These are phyloP conservation scores for Antheraea mylitta DNA, from an alignment of 1,140 invertebrate species.

Conservation along the genomic window DNA sequence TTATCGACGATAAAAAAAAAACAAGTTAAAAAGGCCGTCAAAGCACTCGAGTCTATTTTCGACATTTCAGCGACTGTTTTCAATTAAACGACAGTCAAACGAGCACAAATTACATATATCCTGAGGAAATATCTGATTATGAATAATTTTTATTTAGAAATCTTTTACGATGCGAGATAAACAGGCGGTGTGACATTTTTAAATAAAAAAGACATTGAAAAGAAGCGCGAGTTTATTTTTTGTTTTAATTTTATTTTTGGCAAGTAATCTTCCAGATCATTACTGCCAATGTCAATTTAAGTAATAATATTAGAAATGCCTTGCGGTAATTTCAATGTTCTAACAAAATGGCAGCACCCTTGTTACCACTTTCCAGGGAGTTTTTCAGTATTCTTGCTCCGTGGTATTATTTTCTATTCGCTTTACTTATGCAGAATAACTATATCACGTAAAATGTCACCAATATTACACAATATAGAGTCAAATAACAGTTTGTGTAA, in stretches of 20 bases:
- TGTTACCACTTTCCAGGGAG: too few species aligned
- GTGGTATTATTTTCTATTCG: too few species aligned
- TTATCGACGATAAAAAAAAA: conserved; percentile 44
- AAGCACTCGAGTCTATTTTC: conserved; percentile 28
- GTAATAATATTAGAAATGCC: too few species aligned
- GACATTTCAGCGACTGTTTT: conserved; percentile 41
- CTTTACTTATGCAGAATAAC: too few species aligned
- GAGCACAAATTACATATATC: conserved; percentile 58
- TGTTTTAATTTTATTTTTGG: background rate
- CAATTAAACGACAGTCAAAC: conserved; percentile 55
- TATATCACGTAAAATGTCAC: too few species aligned
- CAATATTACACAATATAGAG: too few species aligned
- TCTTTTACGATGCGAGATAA: conserved; percentile 22
- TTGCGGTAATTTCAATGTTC: too few species aligned
- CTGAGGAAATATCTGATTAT: conserved; percentile 56
- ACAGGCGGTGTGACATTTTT: background rate
- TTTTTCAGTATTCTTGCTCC: too few species aligned
- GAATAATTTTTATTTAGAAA: conserved; percentile 31
- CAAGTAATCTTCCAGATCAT: too few species aligned
- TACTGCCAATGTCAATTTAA: too few species aligned
- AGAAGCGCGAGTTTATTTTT: background rate
- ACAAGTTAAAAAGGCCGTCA: conserved; percentile 26
- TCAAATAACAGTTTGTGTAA: too few species aligned
- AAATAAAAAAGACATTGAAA: background rate
- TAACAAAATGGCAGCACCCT: too few species aligned